phyloP scores from a whole-genome alignment of 2,888 invertebrate species.

The Cosmopolites sordidus region DNA sequence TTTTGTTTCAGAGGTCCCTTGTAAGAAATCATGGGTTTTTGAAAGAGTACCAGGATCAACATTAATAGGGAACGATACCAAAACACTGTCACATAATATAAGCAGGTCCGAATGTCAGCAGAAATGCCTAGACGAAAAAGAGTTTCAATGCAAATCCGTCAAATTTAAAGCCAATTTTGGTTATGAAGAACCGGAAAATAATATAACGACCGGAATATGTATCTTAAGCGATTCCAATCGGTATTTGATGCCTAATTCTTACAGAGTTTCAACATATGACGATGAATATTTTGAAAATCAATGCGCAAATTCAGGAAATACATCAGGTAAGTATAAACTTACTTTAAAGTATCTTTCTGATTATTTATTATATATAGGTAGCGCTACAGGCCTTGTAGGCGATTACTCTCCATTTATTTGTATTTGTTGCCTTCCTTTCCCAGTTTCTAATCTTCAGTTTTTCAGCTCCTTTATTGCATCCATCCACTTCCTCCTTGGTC shows the following conservation, averaged over 20 bases:
- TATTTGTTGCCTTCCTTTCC: too few species aligned
- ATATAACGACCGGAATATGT: conserved; percentile 56
- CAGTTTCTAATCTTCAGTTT: too few species aligned
- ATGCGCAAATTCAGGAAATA: conserved; percentile 52
- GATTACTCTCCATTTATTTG: too few species aligned
- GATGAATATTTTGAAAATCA: conserved; percentile 83
- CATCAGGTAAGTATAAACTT: background rate
- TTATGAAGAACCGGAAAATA: conserved; percentile 5
- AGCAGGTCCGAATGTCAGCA: conserved; percentile 68
- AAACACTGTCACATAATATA: conserved; percentile 57
- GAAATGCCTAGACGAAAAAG: conserved; percentile 53
- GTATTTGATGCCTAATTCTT: conserved; percentile 71
- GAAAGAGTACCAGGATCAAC: conserved; percentile 73
- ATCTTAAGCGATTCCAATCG: conserved; percentile 69
- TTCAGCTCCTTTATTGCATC: too few species aligned
- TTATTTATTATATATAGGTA: background rate
- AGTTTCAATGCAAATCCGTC: conserved; percentile 55
- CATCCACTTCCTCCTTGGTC: too few species aligned
- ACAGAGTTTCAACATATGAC: conserved; percentile 67
- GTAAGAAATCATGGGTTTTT: conserved; percentile 66
- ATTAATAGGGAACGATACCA: conserved; percentile 63
- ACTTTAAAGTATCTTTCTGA: background rate
- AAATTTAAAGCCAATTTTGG: conserved; percentile 47
- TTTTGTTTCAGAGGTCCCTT: conserved; percentile 26
- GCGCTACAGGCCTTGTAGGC: too few species aligned